Evolutionary conservation across 1,140 invertebrate species (phyloP), one percentile per base, ranked within the genome.

Genomic region (Drosophila pseudoobscura): DNA sequence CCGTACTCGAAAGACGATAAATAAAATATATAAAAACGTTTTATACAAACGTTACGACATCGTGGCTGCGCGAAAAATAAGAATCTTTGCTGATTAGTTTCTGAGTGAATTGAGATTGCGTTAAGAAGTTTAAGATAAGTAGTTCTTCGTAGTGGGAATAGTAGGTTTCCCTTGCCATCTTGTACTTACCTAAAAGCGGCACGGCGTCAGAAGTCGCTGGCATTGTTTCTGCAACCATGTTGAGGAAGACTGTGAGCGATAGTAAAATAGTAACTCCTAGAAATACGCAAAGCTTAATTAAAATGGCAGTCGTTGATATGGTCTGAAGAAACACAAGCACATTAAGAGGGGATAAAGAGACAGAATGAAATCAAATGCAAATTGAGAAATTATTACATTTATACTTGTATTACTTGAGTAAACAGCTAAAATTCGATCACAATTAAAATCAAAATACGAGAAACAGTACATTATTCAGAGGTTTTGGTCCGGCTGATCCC

Each of bases 261-360:
- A 99, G 96, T 89, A 99, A 95, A 93, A 99, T 99, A 91, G 98
- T 99, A 88, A 99, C 98, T 93, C 98, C 98, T 99, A 94, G 60
- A 92, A 92, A 54, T 68, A 65, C 43, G 62, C 59, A 73, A 56
- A 60, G 72, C 7, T 66, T 45, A 39, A 64, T 69, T 61, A 60
- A 59, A 15, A 41, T 13, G 56, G 3, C 45, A 8, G n/a, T n/a
- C 17, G 4, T 39, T 17, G 15, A 3, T n/a, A 5, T 47, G 26
- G 29, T 53, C 29, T 11, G 17, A 0, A 31, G 11, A 39, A 20
- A 57, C 22, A 63, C 11, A 35, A 41, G 44, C 6, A 63, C 8
- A 62, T 20, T 17, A 9, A 53, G 26, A 59, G 35, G 58, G 29
- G 22, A 9, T 26, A 17, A 39, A 26, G 45, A n/a, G 51, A 47